Conservation (phyloP, 2,888 invertebrate genomes). For the Phorcus lineatus region DNA sequence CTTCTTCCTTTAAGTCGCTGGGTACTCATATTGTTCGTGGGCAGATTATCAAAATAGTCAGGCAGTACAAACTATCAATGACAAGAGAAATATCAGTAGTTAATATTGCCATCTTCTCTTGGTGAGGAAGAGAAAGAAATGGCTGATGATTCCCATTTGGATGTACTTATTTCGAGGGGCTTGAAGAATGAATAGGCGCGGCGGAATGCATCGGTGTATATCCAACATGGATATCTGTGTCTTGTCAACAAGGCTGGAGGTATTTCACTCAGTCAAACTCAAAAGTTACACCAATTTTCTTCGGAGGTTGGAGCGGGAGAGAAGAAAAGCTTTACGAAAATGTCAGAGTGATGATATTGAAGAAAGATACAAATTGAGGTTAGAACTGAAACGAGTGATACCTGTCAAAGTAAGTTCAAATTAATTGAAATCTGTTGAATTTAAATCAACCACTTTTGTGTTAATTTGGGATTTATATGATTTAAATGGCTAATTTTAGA, state of each 20-base stretch:
- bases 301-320: neutral
- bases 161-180: neutral
- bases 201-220: neutral
- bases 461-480: too few relatives aligned
- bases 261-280: neutral
- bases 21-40: too few relatives aligned
- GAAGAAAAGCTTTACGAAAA: neutral
- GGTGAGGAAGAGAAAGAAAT: neutral
- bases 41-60: neutral
- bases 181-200: neutral
- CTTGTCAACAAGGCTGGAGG: neutral
- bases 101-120: neutral
- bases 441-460: too few relatives aligned
- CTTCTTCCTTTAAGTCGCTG: too few relatives aligned
- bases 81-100: neutral
- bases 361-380: neutral
- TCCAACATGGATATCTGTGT: neutral
- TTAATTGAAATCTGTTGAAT: too few relatives aligned
- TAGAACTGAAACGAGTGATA: neutral
- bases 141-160: neutral
- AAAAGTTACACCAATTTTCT: neutral
- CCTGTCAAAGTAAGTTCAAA: neutral
- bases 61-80: neutral
- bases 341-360: neutral
- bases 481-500: too few relatives aligned